Base-by-base conservation (phyloP, 2,888 invertebrate species). In the Diaprepes abbreviatus region DNA sequence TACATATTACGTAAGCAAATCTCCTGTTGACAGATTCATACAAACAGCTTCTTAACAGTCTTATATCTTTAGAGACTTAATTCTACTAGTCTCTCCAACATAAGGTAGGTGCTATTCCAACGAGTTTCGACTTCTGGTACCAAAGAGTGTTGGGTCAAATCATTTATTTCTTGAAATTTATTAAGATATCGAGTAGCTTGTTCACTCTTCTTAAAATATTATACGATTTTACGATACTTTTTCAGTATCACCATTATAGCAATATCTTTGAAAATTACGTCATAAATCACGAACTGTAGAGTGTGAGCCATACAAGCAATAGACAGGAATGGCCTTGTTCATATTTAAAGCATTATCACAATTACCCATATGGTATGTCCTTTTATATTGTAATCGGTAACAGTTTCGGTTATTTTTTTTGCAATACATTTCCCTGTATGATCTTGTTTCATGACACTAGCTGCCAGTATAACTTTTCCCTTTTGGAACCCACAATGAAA, bases 11-110 rank as follows among this genome's bases (percentile, higher is more conserved):
- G 24, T 24, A 24, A 24, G 5, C 5, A 24, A 24, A 24, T 4
- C 24, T 3, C 24, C 5, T 24, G 24, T 24, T 24, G 5, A 3
- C 5, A 24, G 24, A 24, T 24, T 24, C 24, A 24, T 5, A 24
- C 24, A 24, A 24, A 5, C 24, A 5, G 24, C 3, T 24, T 24
- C 5, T 24, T 5, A 24, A 4, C 24, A 24, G 24, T 24, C 24
- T 24, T 5, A 24, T 24, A 24, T 24, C 5, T n/a, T 36, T 7
- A 14, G 38, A n/a, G 3, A 3, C 33, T 33, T 17, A 33, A 33
- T 35, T 55, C 55, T 31, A 55, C 10, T 6, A 55, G 55, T 16
- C 55, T 31, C 17, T 55, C 35, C 5, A 55, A 55, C 55, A 55
- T 31, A 3, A 55, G 16, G 17, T 55, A 55, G 7, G 55, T 55